Evolutionary conservation across 1,140 invertebrate species (phyloP), one percentile per base, ranked within the genome.

Genomic region (Tenebrio molitor): DNA sequence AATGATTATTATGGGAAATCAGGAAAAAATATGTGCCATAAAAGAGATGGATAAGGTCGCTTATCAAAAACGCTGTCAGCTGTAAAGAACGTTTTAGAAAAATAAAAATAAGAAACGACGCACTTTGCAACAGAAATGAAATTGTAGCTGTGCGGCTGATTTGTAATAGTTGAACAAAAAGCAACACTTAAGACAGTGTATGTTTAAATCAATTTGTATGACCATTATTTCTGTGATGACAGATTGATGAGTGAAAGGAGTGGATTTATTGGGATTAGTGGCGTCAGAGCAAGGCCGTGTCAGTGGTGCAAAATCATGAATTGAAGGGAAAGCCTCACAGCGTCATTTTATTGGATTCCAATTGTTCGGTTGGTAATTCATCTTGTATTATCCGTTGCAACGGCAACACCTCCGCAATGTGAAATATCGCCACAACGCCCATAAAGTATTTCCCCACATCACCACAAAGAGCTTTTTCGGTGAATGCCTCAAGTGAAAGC

Each of bases 351-450:
- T 58, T 58, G 50, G 50, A 58, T 58, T 58, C 19, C 50, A 15
- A 58, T 58, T 58, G 50, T 58, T 58, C 50, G 50, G 23, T 4
- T 58, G 50, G 50, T 58, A 58, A 58, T 58, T 29, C 50, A 58
- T 58, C 50, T 58, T 58, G 50, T 58, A 58, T 58, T 58, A 58
- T 58, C 50, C 23, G 50, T 29, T 58, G 50, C 50, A 58, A 7
- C 21, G 50, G 50, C 50, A 58, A 29, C 50, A 58, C 50, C 50
- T 58, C 50, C 19, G 50, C 50, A 58, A 58, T 29, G 23, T 58
- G 50, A 25, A 58, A 58, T 58, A 29, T 58, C 29, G 50, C 19
- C 12, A 58, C 21, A 25, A 29, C 50, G 15, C 19, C 50, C 50
- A 58, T 58, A 58, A 58, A 58, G 50, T 58, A 23, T 58, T 23